Base-by-base conservation (phyloP, 30 jellyfish, hydroid and myxozoan species). In the Phacellophora camtschatica region DNA sequence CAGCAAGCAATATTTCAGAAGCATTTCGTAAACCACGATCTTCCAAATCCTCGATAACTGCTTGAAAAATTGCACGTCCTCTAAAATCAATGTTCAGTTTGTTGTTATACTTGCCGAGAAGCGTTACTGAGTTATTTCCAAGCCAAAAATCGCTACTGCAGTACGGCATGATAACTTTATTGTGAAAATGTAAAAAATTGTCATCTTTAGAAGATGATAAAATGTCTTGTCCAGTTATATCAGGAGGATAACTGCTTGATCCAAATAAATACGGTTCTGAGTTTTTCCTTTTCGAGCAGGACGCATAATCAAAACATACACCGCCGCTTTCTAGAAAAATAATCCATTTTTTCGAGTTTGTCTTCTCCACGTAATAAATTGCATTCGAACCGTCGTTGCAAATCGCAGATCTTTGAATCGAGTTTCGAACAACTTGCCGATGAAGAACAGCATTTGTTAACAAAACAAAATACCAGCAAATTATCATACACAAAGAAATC, bases 111-210 rank as follows among this genome's bases (percentile, higher is more conserved):
- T 29, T 29, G n/a, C 45, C 59, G 10, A 6, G 55, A 12, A 58
- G 22, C 9, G 46, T 4, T 10, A 71, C 28, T 4, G 95, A 71
- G 2, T 37, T 54, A 41, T 84, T 78, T 1, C 98, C 98, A 13
- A 91, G 87, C 98, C 98, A 91, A n/a, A 85, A 49, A 46, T 91
- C 98, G 39, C 96, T 91, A 35, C 98, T 91, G 78, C 98, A 91
- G 46, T 91, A 91, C 2, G 95, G 92, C 8, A 91, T 45, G 15
- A 91, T 16, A 2, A 91, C 92, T 67, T 91, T 91, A 53, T 66
- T 91, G 51, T 68, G 66, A 27, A 62, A 54, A 45, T 25, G 24
- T 59, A 71, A 82, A 31, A 84, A 58, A 27, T 63, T 63, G 39
- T 62, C 27, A 9, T 22, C 42, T 36, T 55, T 67, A 1, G 82